Conservation (phyloP, 1,140 invertebrate species). For the Bemisia tabaci region DNA sequence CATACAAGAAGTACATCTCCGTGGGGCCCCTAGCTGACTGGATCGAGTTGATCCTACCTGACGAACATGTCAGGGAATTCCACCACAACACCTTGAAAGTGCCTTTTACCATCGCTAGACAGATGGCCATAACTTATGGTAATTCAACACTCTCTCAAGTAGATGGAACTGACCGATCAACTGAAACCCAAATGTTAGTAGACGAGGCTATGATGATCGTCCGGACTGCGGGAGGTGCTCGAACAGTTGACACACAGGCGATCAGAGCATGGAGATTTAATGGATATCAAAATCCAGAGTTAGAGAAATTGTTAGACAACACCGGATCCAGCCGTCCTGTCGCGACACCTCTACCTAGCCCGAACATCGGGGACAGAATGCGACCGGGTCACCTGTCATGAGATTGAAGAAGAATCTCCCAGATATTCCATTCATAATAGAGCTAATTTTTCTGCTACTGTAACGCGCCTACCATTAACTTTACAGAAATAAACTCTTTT, state of each 20-base stretch:
- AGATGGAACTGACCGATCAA: background rate
- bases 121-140: background rate
- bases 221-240: background rate
- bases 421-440: too few species aligned
- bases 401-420: too few species aligned
- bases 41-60: background rate
- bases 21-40: background rate
- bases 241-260: background rate
- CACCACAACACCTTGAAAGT: background rate
- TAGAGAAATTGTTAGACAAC: too few species aligned
- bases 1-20: background rate
- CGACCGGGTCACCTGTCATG: too few species aligned
- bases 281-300: background rate
- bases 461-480: too few species aligned
- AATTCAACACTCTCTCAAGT: background rate
- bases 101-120: background rate
- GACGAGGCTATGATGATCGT: background rate
- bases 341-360: too few species aligned
- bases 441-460: too few species aligned
- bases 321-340: too few species aligned
- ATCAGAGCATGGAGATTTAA: background rate
- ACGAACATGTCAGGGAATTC: background rate
- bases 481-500: too few species aligned
- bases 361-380: too few species aligned
- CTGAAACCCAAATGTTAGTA: background rate